Evolutionary conservation across 2,113 vertebrate species (phyloP), one percentile per base, ranked within the genome.

Genomic region (Hiodon alosoides): DNA sequence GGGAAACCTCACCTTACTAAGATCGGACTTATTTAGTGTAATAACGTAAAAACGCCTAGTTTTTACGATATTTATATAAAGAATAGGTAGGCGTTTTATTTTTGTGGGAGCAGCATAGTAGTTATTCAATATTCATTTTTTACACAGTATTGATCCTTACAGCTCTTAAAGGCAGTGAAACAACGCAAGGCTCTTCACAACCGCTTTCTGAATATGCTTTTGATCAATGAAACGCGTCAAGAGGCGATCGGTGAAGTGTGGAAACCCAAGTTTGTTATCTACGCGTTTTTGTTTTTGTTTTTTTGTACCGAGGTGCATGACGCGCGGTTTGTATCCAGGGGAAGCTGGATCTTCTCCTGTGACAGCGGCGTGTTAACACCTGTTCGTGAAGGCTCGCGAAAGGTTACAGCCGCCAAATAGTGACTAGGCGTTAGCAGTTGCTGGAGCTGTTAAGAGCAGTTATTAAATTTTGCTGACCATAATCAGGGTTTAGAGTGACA

Each of bases 401-500:
- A 54, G 58, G 14, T 67, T 66, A 14, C 62, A 66, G 62, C 50
- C 62, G 57, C 16, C 16, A 7, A 13, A 48, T n/a, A 47, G 61
- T 58, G 73, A 68, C 73, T 50, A 48, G 65, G 17, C 13, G 50
- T 53, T 67, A 46, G 52, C 31, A 64, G 54, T 66, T 54, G 54
- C 72, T 4, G n/a, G 11, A 48, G 61, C 65, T 58, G n/a, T 68
- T 59, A 75, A 50, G 46, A 13, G 13, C 10, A 48, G 65, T 58
- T 75, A 69, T 68, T 67, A 69, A 68, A 68, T 59, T n/a, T 67
- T 50, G 10, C 53, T 11, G 65, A 31, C 53, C 73, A 13, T 74
- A 57, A 53, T 55, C 31, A 47, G n/a, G 16, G 13, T 16, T 9
- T 54, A 66, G 69, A 48, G 14, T 31, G 31, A 31, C 31, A 31